Base-by-base conservation (phyloP, 2,888 invertebrate species). In the Scaptomyza tumidula region DNA sequence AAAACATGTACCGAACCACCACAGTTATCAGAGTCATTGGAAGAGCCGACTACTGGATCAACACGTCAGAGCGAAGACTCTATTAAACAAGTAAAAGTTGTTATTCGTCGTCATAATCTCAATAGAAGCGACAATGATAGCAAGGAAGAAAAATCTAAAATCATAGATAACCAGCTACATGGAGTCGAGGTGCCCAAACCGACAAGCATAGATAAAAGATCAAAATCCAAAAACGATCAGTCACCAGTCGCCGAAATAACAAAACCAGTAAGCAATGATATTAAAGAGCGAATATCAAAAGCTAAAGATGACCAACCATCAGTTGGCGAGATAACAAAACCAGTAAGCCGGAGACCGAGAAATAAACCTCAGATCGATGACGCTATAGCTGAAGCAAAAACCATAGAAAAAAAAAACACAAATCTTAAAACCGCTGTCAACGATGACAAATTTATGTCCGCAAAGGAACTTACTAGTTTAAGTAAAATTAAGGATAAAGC, bases 111-210 rank as follows among this genome's bases (percentile, higher is more conserved):
- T 41, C 16, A 41, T 4, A 41, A 41, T 19, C 13, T n/a, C 24
- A 13, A 10, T 0, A 27, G 10, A 6, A 31, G 9, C 6, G 39
- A 45, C 3, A 33, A 11, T 35, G 41, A 65, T 2, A 39, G 11
- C 13, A 54, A 48, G n/a, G 6, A 14, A 13, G 35, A 24, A 33
- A 64, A 16, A 31, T n/a, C 49, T 6, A 64, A 45, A 31, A 0
- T 14, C 24, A 64, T 24, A 24, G 37, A 31, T 6, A 19, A 37
- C 6, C 13, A 37, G 37, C 5, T 5, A 37, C 37, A 5, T 6
- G 37, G 1, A 2, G 6, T 6, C 37, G 37, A n/a, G n/a, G 37
- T 37, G 11, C 35, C 35, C 1, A 11, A 11, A 33, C 33, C 33
- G 11, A 11, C 33, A 13, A 27, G 7, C n/a, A 31, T 35, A 16